Evolutionary conservation across 2,113 vertebrate species (phyloP), one percentile per base, ranked within the genome.

Genomic region (Stegastes partitus): DNA sequence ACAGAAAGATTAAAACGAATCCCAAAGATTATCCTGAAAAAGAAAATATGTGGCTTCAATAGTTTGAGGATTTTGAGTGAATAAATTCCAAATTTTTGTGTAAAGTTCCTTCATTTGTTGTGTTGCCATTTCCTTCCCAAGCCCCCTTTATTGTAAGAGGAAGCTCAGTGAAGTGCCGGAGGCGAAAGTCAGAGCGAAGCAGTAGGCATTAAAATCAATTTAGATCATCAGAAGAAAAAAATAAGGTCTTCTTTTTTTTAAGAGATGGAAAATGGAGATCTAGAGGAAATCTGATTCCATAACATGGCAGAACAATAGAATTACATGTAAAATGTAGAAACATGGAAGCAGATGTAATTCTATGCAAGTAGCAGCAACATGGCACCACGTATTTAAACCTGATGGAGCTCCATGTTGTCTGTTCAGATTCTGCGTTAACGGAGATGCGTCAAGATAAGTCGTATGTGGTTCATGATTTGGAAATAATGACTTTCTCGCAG

Each of bases 1-100:
- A 57, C 22, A 28, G 75, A 75, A 63, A 81, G 74, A 82, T 78
- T 71, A 45, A 68, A 87, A 79, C 21, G 4, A 72, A 82, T 73
- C 50, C 61, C 22, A 49, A 50, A 73, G 68, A 76, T 81, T 62
- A 85, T 79, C 67, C 67, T 18, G 62, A 31, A 23, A 57, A 31
- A 50, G 3, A 81, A 59, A 68, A 62, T 34, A 62, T 44, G 34
- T 64, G 54, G 19, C 21, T 67, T 31, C 22, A 50, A 56, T n/a
- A 44, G 6, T 54, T 58, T 71, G 62, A 50, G 39, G 31, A 58
- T 72, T 76, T 67, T 74, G 18, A 75, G 44, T 51, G 22, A 58
- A 55, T 59, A 53, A 59, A 66, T 69, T 55, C 14, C 16, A 26
- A 9, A 19, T 74, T 77, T 63, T 21, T 9, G 25, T 53, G 25